These are phyloP conservation scores for Aphelocoma californica DNA, from an alignment of 2,797 vertebrate genomes.

Conservation along the genomic window DNA sequence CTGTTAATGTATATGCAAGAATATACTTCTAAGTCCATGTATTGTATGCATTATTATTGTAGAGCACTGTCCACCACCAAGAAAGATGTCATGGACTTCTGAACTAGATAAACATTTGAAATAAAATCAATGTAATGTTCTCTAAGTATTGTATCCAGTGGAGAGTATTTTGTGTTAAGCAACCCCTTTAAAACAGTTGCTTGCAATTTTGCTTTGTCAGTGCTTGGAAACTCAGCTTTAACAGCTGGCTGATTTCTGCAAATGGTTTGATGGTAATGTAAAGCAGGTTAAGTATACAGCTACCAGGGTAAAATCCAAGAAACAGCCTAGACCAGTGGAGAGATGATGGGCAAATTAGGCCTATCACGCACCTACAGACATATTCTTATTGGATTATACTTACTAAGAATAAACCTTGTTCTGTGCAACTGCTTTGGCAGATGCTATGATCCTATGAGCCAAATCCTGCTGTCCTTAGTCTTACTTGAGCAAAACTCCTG, in stretches of 20 bases:
- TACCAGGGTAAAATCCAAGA: neutral
- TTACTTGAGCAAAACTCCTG: conserved; percentile 66
- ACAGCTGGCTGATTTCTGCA: neutral
- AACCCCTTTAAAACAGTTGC: neutral
- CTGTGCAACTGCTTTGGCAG: conserved; percentile 71
- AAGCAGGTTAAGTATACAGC: neutral
- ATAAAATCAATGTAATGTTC: neutral
- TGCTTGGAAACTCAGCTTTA: conserved; percentile 20
- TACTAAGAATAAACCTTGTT: conserved; percentile 73
- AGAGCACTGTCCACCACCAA: neutral
- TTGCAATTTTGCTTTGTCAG: neutral
- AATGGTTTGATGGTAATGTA: neutral
- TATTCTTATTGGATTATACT: conserved; percentile 64
- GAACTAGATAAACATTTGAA: neutral
- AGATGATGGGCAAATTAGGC: conserved; percentile 47
- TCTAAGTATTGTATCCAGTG: neutral
- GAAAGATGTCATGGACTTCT: neutral
- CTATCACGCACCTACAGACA: conserved; percentile 62
- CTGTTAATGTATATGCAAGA: neutral
- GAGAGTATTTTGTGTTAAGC: neutral
- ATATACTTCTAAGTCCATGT: neutral
- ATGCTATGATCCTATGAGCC: conserved; percentile 65
- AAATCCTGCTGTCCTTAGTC: conserved; percentile 70
- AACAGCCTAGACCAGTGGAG: neutral
- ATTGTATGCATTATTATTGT: neutral